Conservation (phyloP, 2,113 vertebrate genomes). For the Corythaeola cristata region DNA sequence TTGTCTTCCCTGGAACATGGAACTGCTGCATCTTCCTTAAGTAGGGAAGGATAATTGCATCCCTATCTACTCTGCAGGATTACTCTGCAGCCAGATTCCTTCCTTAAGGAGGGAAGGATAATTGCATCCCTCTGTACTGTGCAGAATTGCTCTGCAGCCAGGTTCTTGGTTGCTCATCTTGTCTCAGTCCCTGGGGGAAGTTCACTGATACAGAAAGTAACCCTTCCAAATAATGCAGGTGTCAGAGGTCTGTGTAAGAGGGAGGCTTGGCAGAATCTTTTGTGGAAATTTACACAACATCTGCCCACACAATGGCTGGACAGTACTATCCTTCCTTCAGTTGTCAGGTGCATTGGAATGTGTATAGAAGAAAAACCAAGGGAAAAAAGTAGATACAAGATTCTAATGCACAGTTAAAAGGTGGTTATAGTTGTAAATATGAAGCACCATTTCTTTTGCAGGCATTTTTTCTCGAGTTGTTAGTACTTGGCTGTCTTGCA, state of each 20-base stretch:
- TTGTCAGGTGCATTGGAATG: conserved; percentile 59
- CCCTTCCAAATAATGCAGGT: conserved; percentile 58
- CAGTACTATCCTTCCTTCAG: conserved; percentile 44
- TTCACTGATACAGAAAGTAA: conserved; percentile 15
- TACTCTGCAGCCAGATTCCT: not conserved
- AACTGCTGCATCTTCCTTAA: not conserved
- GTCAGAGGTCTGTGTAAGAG: conserved; percentile 31
- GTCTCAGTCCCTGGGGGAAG: not conserved
- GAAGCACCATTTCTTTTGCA: not conserved
- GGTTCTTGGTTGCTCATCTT: conserved; percentile 6
- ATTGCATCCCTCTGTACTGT: not conserved
- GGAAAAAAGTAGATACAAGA: not conserved
- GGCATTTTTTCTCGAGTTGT: not conserved
- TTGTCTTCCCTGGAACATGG: not conserved
- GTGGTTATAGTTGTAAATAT: not conserved
- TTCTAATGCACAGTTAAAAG: not conserved
- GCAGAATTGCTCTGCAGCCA: not conserved
- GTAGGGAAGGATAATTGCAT: not conserved
- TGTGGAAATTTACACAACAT: conserved; percentile 56
- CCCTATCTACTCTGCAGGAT: not conserved
- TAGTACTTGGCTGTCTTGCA: not conserved
- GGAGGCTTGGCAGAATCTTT: conserved; percentile 29
- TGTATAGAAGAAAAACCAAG: not conserved
- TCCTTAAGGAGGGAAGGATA: not conserved
- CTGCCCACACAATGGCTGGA: conserved; percentile 57